Conservation (phyloP, 1,140 invertebrate genomes). For the Leptinotarsa undecemlineata region DNA sequence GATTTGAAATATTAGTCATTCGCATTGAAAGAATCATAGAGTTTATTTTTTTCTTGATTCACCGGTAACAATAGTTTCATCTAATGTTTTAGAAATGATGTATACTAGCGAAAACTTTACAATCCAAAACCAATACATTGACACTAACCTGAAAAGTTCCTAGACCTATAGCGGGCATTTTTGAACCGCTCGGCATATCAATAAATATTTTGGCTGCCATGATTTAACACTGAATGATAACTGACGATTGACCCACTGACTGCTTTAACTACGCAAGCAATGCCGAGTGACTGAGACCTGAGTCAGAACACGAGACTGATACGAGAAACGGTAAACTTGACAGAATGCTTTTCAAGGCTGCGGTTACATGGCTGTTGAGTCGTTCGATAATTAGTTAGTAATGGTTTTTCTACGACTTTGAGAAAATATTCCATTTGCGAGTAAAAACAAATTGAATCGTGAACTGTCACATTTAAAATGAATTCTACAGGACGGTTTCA, state of each 20-base stretch:
- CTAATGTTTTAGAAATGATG: no score
- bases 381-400: background rate
- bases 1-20: no score
- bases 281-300: background rate
- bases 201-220: constrained; percentile 19
- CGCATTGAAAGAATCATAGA: no score
- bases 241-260: background rate
- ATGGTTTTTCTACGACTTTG: background rate
- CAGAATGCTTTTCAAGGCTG: background rate
- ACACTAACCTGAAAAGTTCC: constrained; percentile 41
- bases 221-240: background rate
- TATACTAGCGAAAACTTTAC: no score
- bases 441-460: constrained; percentile 10
- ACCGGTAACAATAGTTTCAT: no score
- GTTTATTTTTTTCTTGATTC: no score
- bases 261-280: no score
- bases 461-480: no score
- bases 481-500: no score
- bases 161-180: constrained; percentile 39
- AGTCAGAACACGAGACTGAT: background rate
- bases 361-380: background rate
- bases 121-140: no score
- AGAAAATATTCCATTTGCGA: background rate
- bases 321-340: background rate
- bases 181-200: constrained; percentile 21